Evolutionary conservation across 1,140 invertebrate genomes (phyloP).

Genomic region (Saccostrea echinata): DNA sequence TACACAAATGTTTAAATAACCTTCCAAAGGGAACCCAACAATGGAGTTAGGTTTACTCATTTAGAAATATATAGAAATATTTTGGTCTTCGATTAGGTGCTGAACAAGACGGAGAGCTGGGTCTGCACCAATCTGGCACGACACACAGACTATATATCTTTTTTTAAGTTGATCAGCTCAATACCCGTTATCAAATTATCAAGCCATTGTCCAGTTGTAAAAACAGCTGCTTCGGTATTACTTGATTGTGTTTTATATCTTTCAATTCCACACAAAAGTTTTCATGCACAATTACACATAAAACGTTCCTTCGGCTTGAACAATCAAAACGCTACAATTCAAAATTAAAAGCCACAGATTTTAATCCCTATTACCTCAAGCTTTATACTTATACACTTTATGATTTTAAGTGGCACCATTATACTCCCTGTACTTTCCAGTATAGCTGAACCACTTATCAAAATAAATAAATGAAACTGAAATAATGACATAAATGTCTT

Average conservation of each 20-base stretch:
- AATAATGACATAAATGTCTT: no score
- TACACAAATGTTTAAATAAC: constrained; percentile 34
- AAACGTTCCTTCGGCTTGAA: not conserved
- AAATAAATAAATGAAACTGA: no score
- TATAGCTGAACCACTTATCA: no score
- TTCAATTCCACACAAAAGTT: constrained; percentile 20
- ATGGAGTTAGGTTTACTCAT: not conserved
- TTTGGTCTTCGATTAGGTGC: not conserved
- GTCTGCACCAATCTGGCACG: not conserved
- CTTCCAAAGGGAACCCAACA: not conserved
- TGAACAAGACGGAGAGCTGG: not conserved
- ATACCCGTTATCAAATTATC: constrained; percentile 21
- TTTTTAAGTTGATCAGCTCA: not conserved
- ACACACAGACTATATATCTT: not conserved
- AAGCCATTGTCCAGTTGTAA: not conserved
- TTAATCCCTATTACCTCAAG: not conserved
- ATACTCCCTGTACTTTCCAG: not conserved
- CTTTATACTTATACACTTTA: not conserved
- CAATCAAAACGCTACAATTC: not conserved
- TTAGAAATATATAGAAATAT: constrained; percentile 6
- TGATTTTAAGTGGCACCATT: not conserved
- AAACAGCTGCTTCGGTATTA: not conserved
- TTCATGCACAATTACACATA: constrained; percentile 28
- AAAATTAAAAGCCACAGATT: constrained; percentile 10
- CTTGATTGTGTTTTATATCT: constrained; percentile 11